Base-by-base conservation (phyloP, 2,113 vertebrate species). In the Monarcha castaneiventris region DNA sequence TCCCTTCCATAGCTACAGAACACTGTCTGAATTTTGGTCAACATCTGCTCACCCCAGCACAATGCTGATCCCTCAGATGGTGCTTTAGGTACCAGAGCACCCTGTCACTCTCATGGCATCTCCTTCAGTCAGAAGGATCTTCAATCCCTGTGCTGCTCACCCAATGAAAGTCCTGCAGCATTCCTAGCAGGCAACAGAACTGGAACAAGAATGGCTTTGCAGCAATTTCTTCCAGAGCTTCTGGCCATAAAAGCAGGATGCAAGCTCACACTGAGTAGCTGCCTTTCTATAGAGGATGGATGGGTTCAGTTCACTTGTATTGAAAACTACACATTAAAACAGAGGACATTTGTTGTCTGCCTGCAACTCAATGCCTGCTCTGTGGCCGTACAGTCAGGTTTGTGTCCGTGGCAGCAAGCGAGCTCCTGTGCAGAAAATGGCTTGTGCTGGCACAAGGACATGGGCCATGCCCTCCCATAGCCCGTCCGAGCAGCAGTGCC, bases 131-230 rank as follows among this genome's bases (percentile, higher is more conserved):
- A 17, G 17, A 58, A 77, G 76, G 51, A 11, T 1, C 78, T 44
- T 15, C 74, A 30, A 3, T 23, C 35, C 2, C 1, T 19, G 23
- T 1, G 39, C 87, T 82, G 81, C 69, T 44, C 72, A 6, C 41
- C 48, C 27, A 10, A 8, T 0, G 0, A 7, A 35, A 68, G 46
- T 16, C 62, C 51, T 22, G 41, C 35, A 43, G 33, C 79, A 46
- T 43, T 87, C 67, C 66, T 33, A 43, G 19, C 25, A 35, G 26
- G 41, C 27, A 83, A 67, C 75, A 61, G 48, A 85, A 16, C 63
- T 21, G 32, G 41, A 90, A 76, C 49, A 54, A 46, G n/a, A 54
- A 58, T 26, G 29, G 54, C 63, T 44, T 23, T 43, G 33, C 62
- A 85, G 82, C 54, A 63, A 52, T 41, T 54, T 41, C 66, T 69